Percentiles rank a stretch among this genome's conserved stretches.
phyloP scores from a whole-genome alignment of 2,888 invertebrate species.

The Acrobasis repandana region DNA sequence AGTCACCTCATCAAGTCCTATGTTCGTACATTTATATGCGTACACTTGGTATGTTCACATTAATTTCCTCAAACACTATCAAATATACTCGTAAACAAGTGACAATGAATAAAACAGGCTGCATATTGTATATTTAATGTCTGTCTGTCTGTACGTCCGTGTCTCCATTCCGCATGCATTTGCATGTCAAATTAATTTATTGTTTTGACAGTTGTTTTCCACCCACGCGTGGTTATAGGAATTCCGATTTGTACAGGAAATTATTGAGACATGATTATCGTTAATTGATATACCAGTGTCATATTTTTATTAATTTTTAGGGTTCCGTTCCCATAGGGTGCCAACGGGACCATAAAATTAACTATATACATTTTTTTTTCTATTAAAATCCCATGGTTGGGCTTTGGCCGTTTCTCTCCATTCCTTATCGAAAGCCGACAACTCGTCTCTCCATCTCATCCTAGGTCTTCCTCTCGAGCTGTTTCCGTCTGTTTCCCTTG shows the following conservation, averaged over 20 bases:
- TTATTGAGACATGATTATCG: background rate
- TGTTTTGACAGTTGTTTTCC: constrained; percentile 23
- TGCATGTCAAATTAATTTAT: constrained; percentile 21
- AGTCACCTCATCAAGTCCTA: no score
- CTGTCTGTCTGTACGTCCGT: constrained; percentile 5
- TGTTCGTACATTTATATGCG: no score
- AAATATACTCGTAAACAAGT: background rate
- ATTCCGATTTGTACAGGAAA: constrained; percentile 1
- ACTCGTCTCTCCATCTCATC: no score
- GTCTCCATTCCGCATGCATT: constrained; percentile 11
- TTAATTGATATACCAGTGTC: background rate
- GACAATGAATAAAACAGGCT: constrained; percentile 13
- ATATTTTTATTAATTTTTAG: background rate
- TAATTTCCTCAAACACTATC: background rate
- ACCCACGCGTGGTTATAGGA: constrained; percentile 10
- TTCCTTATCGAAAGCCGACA: no score
- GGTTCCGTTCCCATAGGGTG: no score
- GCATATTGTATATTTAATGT: constrained; percentile 4
- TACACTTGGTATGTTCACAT: background rate
- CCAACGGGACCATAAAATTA: no score
- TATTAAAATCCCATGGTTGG: no score
- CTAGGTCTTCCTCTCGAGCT: no score
- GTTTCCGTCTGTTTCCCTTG: no score
- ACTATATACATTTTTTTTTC: no score
- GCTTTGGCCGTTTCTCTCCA: no score